Evolutionary conservation across 1,140 invertebrate genomes (phyloP).

Genomic region (Brevipalpus yothersi): DNA sequence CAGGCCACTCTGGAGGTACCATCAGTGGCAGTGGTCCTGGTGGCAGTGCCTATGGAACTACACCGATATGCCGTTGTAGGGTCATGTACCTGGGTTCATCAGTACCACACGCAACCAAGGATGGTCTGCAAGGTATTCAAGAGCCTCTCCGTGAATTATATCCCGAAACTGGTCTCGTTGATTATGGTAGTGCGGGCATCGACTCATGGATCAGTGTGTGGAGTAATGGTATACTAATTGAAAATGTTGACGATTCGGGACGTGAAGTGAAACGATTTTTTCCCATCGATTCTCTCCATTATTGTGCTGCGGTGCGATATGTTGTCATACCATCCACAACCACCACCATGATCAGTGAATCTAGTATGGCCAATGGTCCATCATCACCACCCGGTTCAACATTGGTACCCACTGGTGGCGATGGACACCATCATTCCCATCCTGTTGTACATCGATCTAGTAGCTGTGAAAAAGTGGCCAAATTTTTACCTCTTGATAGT

Average conservation of each 20-base stretch:
- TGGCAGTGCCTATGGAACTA: constrained; percentile 22
- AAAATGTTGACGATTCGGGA: constrained; percentile 86
- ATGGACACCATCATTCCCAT: too few relatives aligned
- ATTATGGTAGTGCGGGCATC: constrained; percentile 32
- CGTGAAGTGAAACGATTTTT: constrained; percentile 89
- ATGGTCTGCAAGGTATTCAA: constrained; percentile 89
- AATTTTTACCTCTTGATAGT: constrained; percentile 85
- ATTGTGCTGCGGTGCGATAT: constrained; percentile 86
- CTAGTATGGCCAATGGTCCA: background rate
- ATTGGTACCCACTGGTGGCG: background rate
- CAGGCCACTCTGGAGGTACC: too few relatives aligned
- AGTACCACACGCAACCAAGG: constrained; percentile 89
- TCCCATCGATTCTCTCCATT: constrained; percentile 82
- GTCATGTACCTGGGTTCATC: constrained; percentile 94
- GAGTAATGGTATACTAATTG: constrained; percentile 80
- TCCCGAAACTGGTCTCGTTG: constrained; percentile 47
- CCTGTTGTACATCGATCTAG: background rate
- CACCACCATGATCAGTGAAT: background rate
- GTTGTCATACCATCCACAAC: constrained; percentile 29
- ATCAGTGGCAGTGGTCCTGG: too few relatives aligned
- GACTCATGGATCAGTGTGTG: constrained; percentile 93
- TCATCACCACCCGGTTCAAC: background rate
- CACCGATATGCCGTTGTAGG: constrained; percentile 77
- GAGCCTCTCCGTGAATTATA: constrained; percentile 88
- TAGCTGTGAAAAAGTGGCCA: constrained; percentile 28